phyloP scores from a whole-genome alignment of 2,888 invertebrate genomes.

The Choreutis nemorana region DNA sequence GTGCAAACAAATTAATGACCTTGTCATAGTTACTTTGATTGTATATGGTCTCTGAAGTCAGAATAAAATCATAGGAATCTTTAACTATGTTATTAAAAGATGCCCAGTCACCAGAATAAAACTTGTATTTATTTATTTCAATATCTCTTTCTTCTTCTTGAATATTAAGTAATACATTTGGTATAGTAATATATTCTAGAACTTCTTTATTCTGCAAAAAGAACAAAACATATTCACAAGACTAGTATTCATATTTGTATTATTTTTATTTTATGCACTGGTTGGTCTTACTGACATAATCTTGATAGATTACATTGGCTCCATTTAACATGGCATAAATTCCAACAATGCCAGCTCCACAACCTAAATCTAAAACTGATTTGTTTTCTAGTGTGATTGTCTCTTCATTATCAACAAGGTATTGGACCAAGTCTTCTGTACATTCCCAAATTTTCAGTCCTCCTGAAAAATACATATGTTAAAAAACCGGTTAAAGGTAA shows the following conservation, averaged over 20 bases:
- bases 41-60: conserved; percentile 95
- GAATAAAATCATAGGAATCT: conserved; percentile 77
- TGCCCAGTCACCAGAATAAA: conserved; percentile 80
- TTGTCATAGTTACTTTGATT: conserved; percentile 82
- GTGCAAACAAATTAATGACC: conserved; percentile 72
- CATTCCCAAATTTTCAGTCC: conserved; percentile 98
- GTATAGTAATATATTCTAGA: conserved; percentile 79
- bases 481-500: no score
- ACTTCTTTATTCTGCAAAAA: conserved; percentile 84
- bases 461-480: conserved; percentile 76
- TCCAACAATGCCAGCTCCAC: conserved; percentile 91
- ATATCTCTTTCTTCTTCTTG: conserved; percentile 35
- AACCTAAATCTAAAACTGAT: conserved; percentile 86
- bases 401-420: conserved; percentile 49
- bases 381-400: conserved; percentile 46
- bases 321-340: conserved; percentile 75
- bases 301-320: conserved; percentile 85
- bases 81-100: conserved; percentile 57
- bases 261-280: no score
- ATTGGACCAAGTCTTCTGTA: conserved; percentile 79
- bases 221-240: neutral
- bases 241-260: no score
- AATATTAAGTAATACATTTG: conserved; percentile 77
- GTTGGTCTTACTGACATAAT: conserved; percentile 79
- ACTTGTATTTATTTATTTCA: conserved; percentile 50